Conservation (phyloP, 1,140 invertebrate species). For the Pomacea maculata region DNA sequence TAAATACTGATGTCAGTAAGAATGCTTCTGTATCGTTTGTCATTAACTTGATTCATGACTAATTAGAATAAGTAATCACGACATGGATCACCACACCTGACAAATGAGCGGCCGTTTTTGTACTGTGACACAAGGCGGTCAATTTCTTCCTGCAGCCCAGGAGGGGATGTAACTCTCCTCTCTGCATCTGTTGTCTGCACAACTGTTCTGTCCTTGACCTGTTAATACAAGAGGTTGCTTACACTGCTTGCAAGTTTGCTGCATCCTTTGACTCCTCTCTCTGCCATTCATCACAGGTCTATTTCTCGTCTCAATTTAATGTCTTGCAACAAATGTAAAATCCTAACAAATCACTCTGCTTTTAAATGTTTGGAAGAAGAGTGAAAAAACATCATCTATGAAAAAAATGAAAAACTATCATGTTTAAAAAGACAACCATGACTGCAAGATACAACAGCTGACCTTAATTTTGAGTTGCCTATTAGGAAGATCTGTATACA, state of each 20-base stretch:
- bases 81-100: constrained; percentile 70
- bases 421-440: no score
- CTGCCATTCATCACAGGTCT: no score
- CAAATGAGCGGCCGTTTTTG: constrained; percentile 81
- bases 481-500: constrained; percentile 88
- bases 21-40: background rate
- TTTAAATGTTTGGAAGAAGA: background rate
- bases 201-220: constrained; percentile 79
- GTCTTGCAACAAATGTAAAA: background rate
- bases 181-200: constrained; percentile 90
- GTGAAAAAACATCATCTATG: no score
- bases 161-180: constrained; percentile 78
- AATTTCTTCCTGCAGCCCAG: constrained; percentile 84
- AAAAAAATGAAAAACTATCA: no score
- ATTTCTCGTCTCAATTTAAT: no score
- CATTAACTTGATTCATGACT: background rate
- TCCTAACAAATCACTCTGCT: background rate
- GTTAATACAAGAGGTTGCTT: background rate
- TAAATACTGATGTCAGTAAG: background rate
- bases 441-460: constrained; percentile 36
- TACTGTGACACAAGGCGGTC: constrained; percentile 78
- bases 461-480: constrained; percentile 88
- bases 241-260: no score
- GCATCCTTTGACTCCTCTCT: no score
- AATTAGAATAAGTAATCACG: background rate